Evolutionary conservation across 2,888 invertebrate genomes (phyloP).

Genomic region (Caenorhabditis sp.): DNA sequence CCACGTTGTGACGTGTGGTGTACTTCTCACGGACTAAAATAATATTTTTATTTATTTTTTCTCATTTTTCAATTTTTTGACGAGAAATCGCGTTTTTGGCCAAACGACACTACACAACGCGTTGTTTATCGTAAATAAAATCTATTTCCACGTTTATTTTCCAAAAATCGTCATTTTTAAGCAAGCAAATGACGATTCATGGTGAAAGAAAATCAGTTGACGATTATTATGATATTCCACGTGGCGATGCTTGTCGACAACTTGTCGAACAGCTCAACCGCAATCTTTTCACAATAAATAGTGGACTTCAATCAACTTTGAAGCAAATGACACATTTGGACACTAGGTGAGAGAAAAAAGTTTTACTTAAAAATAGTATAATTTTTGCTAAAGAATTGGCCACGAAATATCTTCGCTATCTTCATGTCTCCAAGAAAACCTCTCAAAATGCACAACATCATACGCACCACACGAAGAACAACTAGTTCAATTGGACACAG

Average conservation of each 20-base stretch:
- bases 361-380: neutral
- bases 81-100: neutral
- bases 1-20: no score
- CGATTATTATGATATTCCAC: slow-evolving; percentile 35
- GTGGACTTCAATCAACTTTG: slow-evolving; percentile 22
- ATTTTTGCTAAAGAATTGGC: slow-evolving; percentile 24
- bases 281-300: slow-evolving; percentile 21
- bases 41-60: no score
- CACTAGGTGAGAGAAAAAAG: slow-evolving; percentile 10
- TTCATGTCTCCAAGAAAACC: slow-evolving; percentile 36
- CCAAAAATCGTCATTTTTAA: neutral
- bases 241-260: slow-evolving; percentile 36
- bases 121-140: slow-evolving; percentile 20
- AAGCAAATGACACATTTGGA: slow-evolving; percentile 40
- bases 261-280: slow-evolving; percentile 36
- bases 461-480: slow-evolving; percentile 43
- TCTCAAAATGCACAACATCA: slow-evolving; percentile 35
- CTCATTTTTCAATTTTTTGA: no score
- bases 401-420: slow-evolving; percentile 29
- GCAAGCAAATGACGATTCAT: slow-evolving; percentile 28
- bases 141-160: slow-evolving; percentile 19
- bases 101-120: neutral
- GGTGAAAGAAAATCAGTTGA: slow-evolving; percentile 26
- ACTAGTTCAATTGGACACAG: slow-evolving; percentile 32
- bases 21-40: no score